Evolutionary conservation across 2,113 vertebrate species (phyloP).

Genomic region (Alouatta palliata): DNA sequence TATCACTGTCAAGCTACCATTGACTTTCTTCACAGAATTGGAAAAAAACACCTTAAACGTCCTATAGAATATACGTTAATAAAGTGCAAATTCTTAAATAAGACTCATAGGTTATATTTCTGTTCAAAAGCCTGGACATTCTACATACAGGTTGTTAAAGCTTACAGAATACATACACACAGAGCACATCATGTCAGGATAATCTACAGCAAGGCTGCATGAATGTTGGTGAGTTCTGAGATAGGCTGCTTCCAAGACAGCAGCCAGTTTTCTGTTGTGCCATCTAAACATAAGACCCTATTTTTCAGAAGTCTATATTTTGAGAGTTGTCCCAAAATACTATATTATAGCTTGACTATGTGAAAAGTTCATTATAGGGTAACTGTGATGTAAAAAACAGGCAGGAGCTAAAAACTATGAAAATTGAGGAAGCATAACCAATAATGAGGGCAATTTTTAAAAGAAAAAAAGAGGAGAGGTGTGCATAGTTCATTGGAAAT

Average conservation of each 20-base stretch:
- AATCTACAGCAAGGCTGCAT: not conserved
- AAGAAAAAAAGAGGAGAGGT: not conserved
- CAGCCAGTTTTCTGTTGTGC: not conserved
- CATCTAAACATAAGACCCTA: not conserved
- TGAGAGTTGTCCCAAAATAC: slow-evolving; percentile 15
- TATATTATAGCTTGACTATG: not conserved
- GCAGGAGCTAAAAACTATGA: not conserved
- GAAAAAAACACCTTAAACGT: too few relatives aligned
- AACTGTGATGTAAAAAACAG: not conserved
- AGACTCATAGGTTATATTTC: not conserved
- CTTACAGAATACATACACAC: not conserved
- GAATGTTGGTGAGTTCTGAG: not conserved
- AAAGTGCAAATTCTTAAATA: slow-evolving; percentile 30
- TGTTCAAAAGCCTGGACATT: slow-evolving; percentile 6
- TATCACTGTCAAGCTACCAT: too few relatives aligned
- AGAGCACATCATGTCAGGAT: not conserved
- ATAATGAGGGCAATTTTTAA: not conserved
- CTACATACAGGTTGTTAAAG: slow-evolving; percentile 8
- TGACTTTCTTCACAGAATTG: too few relatives aligned
- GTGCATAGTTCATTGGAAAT: not conserved
- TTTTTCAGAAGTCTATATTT: not conserved
- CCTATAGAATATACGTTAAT: not conserved
- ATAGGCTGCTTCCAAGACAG: not conserved
- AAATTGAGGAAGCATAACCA: not conserved
- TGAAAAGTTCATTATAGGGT: not conserved